Evolutionary conservation across 1,140 invertebrate genomes (phyloP).

Genomic region (Pararge aegeria): DNA sequence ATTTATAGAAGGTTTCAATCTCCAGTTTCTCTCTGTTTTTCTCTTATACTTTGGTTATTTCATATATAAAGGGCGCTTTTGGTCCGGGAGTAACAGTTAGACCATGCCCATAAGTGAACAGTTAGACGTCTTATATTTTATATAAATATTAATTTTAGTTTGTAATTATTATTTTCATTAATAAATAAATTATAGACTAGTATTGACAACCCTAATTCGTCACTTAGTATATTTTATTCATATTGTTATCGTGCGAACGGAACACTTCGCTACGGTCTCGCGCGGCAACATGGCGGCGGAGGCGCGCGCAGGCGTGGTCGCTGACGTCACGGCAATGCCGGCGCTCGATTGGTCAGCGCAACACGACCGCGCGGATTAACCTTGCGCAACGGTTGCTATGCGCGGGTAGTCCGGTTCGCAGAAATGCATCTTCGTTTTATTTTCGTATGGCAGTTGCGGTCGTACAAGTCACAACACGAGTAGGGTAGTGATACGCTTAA

Average conservation of each 20-base stretch:
- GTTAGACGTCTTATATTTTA: no score
- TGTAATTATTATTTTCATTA: no score
- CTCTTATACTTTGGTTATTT: no score
- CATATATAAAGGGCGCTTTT: no score
- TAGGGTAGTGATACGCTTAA: background rate
- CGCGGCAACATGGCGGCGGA: conserved; percentile 51
- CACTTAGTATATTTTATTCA: background rate
- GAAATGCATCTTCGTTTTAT: conserved; percentile 44
- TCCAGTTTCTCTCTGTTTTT: no score
- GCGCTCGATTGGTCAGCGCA: conserved; percentile 49
- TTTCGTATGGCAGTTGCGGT: conserved; percentile 27
- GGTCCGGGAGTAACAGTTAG: no score
- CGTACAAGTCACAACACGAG: background rate
- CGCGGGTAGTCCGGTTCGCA: conserved; percentile 40
- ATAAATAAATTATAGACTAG: no score
- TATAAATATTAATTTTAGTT: no score
- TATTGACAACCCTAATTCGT: background rate
- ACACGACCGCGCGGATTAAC: conserved; percentile 57
- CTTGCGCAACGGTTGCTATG: conserved; percentile 74
- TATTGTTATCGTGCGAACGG: conserved; percentile 34
- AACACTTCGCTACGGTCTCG: conserved; percentile 17
- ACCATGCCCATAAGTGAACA: no score
- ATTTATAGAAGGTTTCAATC: no score
- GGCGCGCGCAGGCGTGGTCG: conserved; percentile 76
- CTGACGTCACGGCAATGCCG: conserved; percentile 61